Evolutionary conservation across 2,113 vertebrate species (phyloP).

Genomic region (Papio anubis): DNA sequence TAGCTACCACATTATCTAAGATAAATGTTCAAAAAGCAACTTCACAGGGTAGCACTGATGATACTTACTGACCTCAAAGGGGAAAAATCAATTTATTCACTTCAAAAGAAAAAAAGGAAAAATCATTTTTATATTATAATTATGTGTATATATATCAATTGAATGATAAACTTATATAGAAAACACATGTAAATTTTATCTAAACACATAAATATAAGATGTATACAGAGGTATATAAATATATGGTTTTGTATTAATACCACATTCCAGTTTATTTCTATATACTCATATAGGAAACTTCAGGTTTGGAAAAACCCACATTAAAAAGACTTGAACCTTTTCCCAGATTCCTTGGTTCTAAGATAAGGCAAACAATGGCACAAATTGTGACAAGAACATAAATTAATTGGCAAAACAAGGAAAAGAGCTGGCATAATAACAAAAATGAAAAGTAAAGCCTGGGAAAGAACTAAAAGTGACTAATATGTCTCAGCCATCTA

Average conservation of each 20-base stretch:
- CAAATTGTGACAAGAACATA: not conserved
- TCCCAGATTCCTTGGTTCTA: not conserved
- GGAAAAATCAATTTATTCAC: not conserved
- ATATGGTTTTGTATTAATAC: not conserved
- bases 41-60: not conserved
- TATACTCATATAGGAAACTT: not conserved
- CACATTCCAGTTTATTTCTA: not conserved
- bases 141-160: not conserved
- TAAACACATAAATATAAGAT: not conserved
- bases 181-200: not conserved
- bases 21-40: not conserved
- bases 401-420: not conserved
- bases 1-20: not conserved
- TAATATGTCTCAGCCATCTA: not conserved
- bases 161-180: not conserved
- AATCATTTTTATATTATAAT: not conserved
- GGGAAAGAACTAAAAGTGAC: not conserved
- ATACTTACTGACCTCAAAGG: not conserved
- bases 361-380: slow-evolving; percentile 16
- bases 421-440: slow-evolving; percentile 1
- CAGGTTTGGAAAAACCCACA: not conserved
- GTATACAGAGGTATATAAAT: not conserved
- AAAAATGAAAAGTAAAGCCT: not conserved
- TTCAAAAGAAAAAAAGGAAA: not conserved
- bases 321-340: not conserved